These are phyloP conservation scores for Coptotermes formosanus DNA, from an alignment of 1,140 invertebrate species.

Conservation along the genomic window DNA sequence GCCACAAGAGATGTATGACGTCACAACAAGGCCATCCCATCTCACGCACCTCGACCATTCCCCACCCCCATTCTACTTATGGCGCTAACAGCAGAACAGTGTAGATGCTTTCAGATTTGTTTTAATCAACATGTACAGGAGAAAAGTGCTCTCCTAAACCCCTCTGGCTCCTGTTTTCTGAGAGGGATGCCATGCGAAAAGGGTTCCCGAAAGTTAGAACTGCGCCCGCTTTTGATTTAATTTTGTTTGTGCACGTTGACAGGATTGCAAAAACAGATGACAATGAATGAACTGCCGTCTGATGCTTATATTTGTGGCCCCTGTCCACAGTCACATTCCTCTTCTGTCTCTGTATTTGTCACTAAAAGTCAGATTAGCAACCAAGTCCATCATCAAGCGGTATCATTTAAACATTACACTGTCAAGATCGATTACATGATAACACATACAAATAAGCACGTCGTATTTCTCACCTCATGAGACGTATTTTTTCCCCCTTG, in stretches of 20 bases:
- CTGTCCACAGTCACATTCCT: no score
- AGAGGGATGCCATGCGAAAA: not conserved
- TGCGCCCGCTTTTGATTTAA: not conserved
- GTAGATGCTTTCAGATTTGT: constrained; percentile 6
- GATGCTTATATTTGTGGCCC: no score
- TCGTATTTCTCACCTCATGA: no score
- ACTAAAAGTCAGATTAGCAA: no score
- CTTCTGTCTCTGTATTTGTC: no score
- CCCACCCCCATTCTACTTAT: constrained; percentile 1
- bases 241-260: not conserved
- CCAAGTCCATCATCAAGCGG: no score
- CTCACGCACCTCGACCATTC: not conserved
- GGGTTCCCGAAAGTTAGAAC: not conserved
- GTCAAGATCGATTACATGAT: no score
- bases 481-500: no score
- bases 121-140: constrained; percentile 16
- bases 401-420: no score
- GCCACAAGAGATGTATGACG: constrained; percentile 14
- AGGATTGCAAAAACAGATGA: not conserved
- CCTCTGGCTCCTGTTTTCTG: constrained; percentile 11
- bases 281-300: not conserved
- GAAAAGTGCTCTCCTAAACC: constrained; percentile 1
- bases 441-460: no score
- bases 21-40: not conserved
- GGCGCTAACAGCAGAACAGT: constrained; percentile 13